A percentile compares a stretch with the other conserved stretches of the same genome.
phyloP scores from a whole-genome alignment of 2,888 invertebrate genomes.

The Ariolimax columbianus region DNA sequence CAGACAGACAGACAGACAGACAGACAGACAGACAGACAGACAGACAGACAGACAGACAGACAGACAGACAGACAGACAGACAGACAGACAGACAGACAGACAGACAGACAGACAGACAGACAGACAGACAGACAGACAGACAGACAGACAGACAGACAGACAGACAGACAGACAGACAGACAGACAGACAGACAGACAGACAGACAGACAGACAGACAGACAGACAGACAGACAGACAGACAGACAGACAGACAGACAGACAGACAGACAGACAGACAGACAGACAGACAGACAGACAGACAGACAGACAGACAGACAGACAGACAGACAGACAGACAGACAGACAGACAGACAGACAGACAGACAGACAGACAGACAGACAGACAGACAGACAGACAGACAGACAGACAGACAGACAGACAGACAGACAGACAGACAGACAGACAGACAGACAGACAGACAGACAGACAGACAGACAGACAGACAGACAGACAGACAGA shows the following conservation, averaged over 20 bases:
- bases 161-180: constrained; percentile 25
- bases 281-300: neutral
- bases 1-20: neutral
- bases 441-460: too few species aligned
- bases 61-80: neutral
- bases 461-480: too few species aligned
- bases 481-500: too few species aligned
- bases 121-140: constrained; percentile 12
- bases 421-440: too few species aligned
- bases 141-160: constrained; percentile 25
- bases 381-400: neutral
- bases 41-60: neutral
- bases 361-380: neutral
- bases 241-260: constrained; percentile 19
- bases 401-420: neutral
- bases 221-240: constrained; percentile 19
- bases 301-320: neutral
- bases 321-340: too few species aligned
- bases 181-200: constrained; percentile 24
- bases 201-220: constrained; percentile 19
- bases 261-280: constrained; percentile 27
- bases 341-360: constrained; percentile 1
- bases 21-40: neutral
- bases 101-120: constrained; percentile 17
- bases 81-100: neutral